Base-by-base conservation (phyloP, 2,888 invertebrate genomes). In the Corythucha ciliata region DNA sequence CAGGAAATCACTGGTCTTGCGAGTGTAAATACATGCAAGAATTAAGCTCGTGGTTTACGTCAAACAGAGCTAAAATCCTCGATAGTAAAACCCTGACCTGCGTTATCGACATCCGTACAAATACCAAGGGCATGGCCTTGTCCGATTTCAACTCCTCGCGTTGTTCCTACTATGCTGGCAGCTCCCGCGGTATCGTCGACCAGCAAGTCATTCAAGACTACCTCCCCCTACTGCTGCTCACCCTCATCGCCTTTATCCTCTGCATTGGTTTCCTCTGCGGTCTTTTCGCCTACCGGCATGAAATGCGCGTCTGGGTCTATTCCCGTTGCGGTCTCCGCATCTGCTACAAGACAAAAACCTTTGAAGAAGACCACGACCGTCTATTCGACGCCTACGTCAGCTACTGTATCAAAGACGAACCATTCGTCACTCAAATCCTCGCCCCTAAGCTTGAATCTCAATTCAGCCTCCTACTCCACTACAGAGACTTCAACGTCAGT, bases 371-470 rank as follows among this genome's bases (percentile, higher is more conserved):
- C 68, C 82, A 82, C 70, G 85, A 87, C 69, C 80, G 88, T 61
- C 77, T 90, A 42, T 94, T 89, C 69, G 96, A 97, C 70, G 93
- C 91, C 48, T 96, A 94, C 72, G 81, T 97, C 60, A 87, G 89
- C 63, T 96, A 96, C 72, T 89, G 90, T 66, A 83, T 86, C 55
- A 87, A 90, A 69, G 93, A 94, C 69, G 90, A 92, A 66, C 80
- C 82, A 44, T 92, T 91, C 69, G 90, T 93, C 32, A 83, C 82
- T 61, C 85, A 91, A 69, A 85, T 89, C 64, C 71, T 94, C 63
- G 87, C 86, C 47, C 84, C 88, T 18, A 87, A 88, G 47, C 75
- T 94, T 58, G 92, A 93, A 72, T 81, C 84, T 33, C 80, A 82
- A 59, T 93, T 90, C 71, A 76, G 89, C 56, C 76, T 94, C 60